Base-by-base conservation (phyloP, 1,140 invertebrate genomes). In the Pemphigus obesinymphae region DNA sequence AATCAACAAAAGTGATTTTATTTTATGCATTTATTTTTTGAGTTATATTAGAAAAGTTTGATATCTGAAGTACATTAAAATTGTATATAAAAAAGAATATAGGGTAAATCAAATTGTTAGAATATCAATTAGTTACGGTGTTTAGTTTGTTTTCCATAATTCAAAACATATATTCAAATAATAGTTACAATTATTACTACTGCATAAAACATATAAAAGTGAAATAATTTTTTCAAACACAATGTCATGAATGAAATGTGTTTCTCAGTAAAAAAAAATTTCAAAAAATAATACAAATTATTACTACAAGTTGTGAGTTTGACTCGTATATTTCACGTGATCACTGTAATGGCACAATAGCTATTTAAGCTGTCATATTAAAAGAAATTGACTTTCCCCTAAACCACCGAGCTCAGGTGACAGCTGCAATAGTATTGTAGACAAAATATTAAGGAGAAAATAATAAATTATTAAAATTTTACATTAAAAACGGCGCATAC, bases 351-450 rank as follows among this genome's bases (percentile, higher is more conserved):
- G 37, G 37, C 37, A 43, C 37, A 43, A 70, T 70, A 43, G 13
- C 37, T 43, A 70, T 40, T 70, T 70, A 70, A 70, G 34, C n/a
- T 70, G 66, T 70, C 37, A 13, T 55, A 55, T 70, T 43, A 70
- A 66, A 66, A 66, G 26, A 40, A 70, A 43, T 70, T 15, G 66
- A 70, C n/a, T 70, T 70, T n/a, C 23, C 63, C 23, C 37, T 43
- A 66, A 66, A 37, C 31, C 29, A 10, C 17, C 4, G 61, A 66
- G 61, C 66, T 23, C 37, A 26, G 34, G 37, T 43, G n/a, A 43
- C 37, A 26, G 37, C 5, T 13, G n/a, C 23, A 43, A 70, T 43
- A 70, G 26, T 6, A 20, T 70, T 70, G 11, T 70, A 70, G 66
- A 70, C 34, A 26, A n/a, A 43, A 70, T 50, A 50, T 70, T 70